A percentile compares a stretch with the other conserved stretches of the same genome.
phyloP scores from a whole-genome alignment of 2,888 invertebrate species.

The Miltochrista miniata region DNA sequence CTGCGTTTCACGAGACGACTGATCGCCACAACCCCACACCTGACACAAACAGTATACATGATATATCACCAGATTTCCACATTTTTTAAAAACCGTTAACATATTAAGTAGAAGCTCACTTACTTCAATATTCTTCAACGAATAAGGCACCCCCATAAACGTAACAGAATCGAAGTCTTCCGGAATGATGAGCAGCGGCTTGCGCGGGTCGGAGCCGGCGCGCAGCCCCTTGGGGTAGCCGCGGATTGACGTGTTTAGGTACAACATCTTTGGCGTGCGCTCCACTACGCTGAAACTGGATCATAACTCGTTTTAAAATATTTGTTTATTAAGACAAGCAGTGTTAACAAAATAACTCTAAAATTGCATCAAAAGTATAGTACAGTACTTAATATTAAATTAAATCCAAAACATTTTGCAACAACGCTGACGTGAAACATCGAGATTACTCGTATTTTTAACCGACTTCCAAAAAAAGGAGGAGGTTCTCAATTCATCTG shows the following conservation, averaged over 20 bases:
- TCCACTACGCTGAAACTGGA: conserved; percentile 62
- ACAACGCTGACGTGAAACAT: no score
- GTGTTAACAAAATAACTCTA: no score
- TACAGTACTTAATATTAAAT: no score
- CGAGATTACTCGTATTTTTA: no score
- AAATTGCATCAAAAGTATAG: no score
- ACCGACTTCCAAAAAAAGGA: no score
- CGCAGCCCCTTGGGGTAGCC: conserved; percentile 94
- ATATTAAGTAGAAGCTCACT: neutral
- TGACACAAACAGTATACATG: conserved; percentile 41
- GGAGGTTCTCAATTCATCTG: no score
- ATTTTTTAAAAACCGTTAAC: no score
- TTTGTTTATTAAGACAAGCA: no score
- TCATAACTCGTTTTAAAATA: no score
- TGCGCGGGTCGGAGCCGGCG: conserved; percentile 91
- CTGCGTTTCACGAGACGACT: conserved; percentile 91
- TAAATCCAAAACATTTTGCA: no score
- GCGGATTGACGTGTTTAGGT: conserved; percentile 92
- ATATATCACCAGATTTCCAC: no score
- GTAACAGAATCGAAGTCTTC: conserved; percentile 89
- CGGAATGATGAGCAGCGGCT: conserved; percentile 88
- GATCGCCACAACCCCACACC: conserved; percentile 95
- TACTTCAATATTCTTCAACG: conserved; percentile 86
- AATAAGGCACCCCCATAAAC: conserved; percentile 87
- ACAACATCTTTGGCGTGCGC: conserved; percentile 89